Evolutionary conservation across 2,113 vertebrate genomes (phyloP), one percentile per base, ranked within the genome.

Genomic region (Eclectus roratus): DNA sequence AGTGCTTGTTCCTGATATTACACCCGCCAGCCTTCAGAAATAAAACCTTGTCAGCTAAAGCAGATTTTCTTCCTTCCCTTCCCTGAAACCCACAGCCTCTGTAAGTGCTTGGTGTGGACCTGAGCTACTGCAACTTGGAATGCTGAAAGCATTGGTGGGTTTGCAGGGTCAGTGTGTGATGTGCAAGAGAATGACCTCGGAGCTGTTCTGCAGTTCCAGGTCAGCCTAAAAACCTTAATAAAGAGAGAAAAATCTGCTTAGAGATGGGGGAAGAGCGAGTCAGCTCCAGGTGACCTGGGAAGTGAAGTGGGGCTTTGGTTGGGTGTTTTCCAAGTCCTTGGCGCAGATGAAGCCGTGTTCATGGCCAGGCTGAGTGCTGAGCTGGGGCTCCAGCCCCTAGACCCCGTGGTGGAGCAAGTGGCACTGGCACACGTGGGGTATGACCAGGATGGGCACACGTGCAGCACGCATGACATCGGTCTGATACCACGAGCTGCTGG

Each of bases 381-480:
- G 39, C 28, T 74, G 2, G 63, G 21, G 6, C 19, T 33, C 9
- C n/a, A 12, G 63, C 24, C 43, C n/a, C 11, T 1, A 0, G 27
- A 13, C 35, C 27, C 35, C 2, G 8, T 0, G 0, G 8, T 5
- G 82, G 52, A 44, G 64, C 0, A 3, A 29, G 24, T 1, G 14
- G 43, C 37, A 52, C 49, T 2, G 4, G 64, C 13, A 8, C 7
- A 0, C 0, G 6, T 16, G 8, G 77, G 43, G 24, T 7, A 1
- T 1, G 19, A 68, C 31, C 3, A 5, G 46, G 31, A 37, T 2
- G 7, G 58, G 1, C 56, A n/a, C 55, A 35, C 3, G 13, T 24
- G 56, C 2, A 9, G 39, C 23, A 11, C 2, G 41, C 10, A 6
- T 56, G 44, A 60, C 37, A 56, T 49, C 4, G 2, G 21, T 4